Conservation (phyloP, 2,888 invertebrate genomes). For the Plagodis pulveraria region DNA sequence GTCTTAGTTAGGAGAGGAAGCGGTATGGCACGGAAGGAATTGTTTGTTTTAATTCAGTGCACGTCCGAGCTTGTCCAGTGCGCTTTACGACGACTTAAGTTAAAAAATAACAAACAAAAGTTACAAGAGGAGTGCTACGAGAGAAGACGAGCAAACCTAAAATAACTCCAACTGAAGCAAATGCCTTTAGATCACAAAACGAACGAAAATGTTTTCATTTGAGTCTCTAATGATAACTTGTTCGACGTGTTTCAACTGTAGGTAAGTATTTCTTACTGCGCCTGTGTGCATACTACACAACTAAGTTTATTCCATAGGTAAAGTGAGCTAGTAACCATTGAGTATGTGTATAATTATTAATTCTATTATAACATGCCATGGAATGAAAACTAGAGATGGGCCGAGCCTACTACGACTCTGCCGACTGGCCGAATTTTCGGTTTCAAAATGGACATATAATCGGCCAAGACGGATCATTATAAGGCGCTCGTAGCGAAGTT, state of each 20-base stretch:
- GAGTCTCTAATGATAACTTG: constrained; percentile 28
- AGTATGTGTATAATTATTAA: no score
- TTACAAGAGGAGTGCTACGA: constrained; percentile 30
- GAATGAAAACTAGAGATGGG: no score
- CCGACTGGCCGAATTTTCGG: no score
- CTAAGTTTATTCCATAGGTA: no score
- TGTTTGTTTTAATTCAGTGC: constrained; percentile 46
- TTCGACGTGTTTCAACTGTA: background rate
- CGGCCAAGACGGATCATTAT: no score
- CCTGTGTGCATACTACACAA: no score
- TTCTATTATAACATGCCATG: no score
- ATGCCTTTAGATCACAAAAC: constrained; percentile 24
- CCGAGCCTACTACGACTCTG: no score
- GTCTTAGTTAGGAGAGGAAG: constrained; percentile 38
- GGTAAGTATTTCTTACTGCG: background rate
- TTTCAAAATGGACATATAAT: no score
- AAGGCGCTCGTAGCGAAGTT: no score
- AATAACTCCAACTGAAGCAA: constrained; percentile 39
- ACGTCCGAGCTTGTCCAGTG: constrained; percentile 43
- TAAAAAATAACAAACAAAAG: constrained; percentile 40
- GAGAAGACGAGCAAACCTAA: constrained; percentile 42
- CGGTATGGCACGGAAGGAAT: constrained; percentile 46
- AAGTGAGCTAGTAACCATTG: no score
- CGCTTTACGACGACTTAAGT: constrained; percentile 36
- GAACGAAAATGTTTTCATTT: constrained; percentile 37